A percentile compares a stretch with the other conserved stretches of the same genome.
These are phyloP conservation scores for Acipenser oxyrinchus DNA, from an alignment of 2,797 vertebrate genomes.

Conservation along the genomic window DNA sequence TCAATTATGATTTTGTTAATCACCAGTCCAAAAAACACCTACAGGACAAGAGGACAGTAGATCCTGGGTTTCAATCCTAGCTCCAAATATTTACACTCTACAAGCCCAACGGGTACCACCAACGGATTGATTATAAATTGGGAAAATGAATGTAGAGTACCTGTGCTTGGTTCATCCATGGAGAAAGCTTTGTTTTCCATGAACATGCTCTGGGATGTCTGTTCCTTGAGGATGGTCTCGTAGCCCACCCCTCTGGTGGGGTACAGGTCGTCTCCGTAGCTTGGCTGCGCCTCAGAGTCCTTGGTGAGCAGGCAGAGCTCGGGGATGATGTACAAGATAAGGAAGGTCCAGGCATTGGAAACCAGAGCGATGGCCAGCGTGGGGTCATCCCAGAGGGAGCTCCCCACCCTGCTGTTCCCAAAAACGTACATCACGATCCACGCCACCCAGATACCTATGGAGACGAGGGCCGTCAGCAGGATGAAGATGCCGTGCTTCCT, in stretches of 20 bases:
- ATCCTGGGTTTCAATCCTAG: no score
- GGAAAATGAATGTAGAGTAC: slow-evolving; percentile 41
- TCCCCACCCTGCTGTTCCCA: slow-evolving; percentile 50
- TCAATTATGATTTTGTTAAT: neutral
- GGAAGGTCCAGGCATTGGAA: slow-evolving; percentile 74
- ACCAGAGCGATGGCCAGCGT: slow-evolving; percentile 81
- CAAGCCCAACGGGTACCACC: no score
- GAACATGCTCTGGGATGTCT: slow-evolving; percentile 76
- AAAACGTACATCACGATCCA: slow-evolving; percentile 89
- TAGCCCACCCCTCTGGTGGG: slow-evolving; percentile 73
- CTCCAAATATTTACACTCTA: no score
- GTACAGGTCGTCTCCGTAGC: slow-evolving; percentile 59
- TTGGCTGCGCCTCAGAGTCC: slow-evolving; percentile 42
- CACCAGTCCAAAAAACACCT: no score
- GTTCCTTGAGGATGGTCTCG: slow-evolving; percentile 88
- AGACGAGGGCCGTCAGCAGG: slow-evolving; percentile 56
- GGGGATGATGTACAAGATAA: slow-evolving; percentile 73
- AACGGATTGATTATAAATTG: no score
- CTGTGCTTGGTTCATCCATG: slow-evolving; percentile 79
- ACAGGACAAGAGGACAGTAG: no score
- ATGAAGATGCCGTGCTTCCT: slow-evolving; percentile 59
- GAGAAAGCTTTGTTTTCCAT: slow-evolving; percentile 95
- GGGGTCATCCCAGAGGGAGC: slow-evolving; percentile 74
- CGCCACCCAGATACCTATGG: slow-evolving; percentile 75
- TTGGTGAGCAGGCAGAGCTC: slow-evolving; percentile 65